Evolutionary conservation across 1,140 invertebrate genomes (phyloP), one percentile per base, ranked within the genome.

Genomic region (Carcinoscorpius rotundicauda): DNA sequence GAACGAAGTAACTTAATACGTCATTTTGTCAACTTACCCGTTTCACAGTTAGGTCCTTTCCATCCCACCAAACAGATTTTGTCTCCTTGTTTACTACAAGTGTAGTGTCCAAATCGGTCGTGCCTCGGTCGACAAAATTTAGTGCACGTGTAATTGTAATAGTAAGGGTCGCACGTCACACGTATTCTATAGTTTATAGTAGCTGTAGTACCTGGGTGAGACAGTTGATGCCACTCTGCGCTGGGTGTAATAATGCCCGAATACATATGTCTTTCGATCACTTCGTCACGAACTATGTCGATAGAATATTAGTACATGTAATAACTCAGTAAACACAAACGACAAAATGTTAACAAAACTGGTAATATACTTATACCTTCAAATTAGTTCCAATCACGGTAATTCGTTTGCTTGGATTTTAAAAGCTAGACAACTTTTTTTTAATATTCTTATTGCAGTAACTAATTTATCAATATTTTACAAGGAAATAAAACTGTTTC

Each of bases 101-200:
- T 89, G 81, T 93, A 97, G 78, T 97, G 94, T 3, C 94, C 94
- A 75, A 97, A 96, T 66, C 80, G 82, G 79, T 97, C 93, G 75
- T 96, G 87, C 29, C 93, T 81, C 3, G 92, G 88, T 66, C 88
- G 82, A 78, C 94, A 98, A 61, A 93, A 81, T 67, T 88, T 88
- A 70, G 88, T 87, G 78, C 94, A 98, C 55, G 89, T 90, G 57
- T 86, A 83, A 48, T 93, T 93, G 77, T 96, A 97, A 77, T 97
- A 96, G 75, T 95, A 84, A 1, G 85, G 79, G 66, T 90, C 85
- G 78, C 94, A 98, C 49, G 86, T 86, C 64, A 96, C 92, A 52
- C 94, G 83, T 78, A 89, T 96, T 11, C 78, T 69, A 72, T 79
- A 81, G 29, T 75, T 76, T 50, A 81, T 72, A 11, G 71, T 73